Conservation (phyloP, 2,888 invertebrate species). For the Cantharis rustica region DNA sequence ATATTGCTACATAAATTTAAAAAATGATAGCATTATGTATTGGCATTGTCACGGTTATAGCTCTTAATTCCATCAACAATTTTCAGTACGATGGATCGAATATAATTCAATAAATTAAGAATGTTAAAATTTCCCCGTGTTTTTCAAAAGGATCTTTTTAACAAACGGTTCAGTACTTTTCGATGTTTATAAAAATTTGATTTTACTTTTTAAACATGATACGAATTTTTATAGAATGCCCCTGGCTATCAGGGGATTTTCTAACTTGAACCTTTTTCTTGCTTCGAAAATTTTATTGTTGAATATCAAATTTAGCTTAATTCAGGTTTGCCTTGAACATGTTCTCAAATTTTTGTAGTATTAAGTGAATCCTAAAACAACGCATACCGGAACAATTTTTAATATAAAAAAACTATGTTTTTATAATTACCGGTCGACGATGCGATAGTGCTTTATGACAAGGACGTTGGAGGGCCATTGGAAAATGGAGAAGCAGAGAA, state of each 20-base stretch:
- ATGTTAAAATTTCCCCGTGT: not conserved
- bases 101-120: not conserved
- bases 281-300: not conserved
- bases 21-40: not conserved
- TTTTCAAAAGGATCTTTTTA: not conserved
- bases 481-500: too few species aligned
- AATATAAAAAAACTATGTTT: too few species aligned
- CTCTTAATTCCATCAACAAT: not conserved
- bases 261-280: not conserved
- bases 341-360: not conserved
- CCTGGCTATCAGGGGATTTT: not conserved
- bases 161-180: not conserved
- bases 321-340: not conserved
- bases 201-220: not conserved
- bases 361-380: too few species aligned
- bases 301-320: not conserved
- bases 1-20: not conserved
- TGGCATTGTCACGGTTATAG: too few species aligned
- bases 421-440: too few species aligned
- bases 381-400: too few species aligned
- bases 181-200: not conserved
- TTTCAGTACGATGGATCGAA: not conserved
- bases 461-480: too few species aligned
- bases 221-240: not conserved
- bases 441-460: too few species aligned